phyloP scores from a whole-genome alignment of 2,113 vertebrate species.

The Zosterops hypoxanthus region DNA sequence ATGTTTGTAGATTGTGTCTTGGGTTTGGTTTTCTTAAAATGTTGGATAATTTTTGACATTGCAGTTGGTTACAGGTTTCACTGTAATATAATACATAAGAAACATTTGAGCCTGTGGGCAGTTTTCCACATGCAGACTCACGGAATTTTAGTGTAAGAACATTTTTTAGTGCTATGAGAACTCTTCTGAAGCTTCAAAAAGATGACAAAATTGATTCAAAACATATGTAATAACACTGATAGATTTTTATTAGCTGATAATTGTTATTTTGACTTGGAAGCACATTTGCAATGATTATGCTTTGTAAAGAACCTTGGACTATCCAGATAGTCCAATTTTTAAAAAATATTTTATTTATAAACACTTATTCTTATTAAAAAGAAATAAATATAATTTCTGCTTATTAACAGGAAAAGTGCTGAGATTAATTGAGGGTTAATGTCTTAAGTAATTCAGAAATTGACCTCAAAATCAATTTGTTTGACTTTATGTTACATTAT shows the following conservation, averaged over 20 bases:
- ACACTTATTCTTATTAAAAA: neutral
- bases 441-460: neutral
- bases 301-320: neutral
- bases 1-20: accelerated
- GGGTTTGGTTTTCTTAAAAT: neutral
- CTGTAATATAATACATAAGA: neutral
- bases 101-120: neutral
- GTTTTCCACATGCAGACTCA: neutral
- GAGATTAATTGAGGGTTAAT: neutral
- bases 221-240: neutral
- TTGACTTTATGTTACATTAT: neutral
- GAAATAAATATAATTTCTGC: neutral
- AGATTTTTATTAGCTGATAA: neutral
- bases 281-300: neutral
- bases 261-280: neutral
- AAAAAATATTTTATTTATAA: neutral
- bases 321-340: neutral
- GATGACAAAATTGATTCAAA: neutral
- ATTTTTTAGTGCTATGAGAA: neutral
- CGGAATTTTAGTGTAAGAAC: neutral
- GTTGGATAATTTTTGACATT: neutral
- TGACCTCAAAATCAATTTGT: neutral
- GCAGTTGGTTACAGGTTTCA: neutral
- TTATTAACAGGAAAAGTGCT: neutral
- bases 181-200: neutral